Evolutionary conservation across 2,797 vertebrate species (phyloP).

Genomic region (Periophthalmus magnuspinnatus): DNA sequence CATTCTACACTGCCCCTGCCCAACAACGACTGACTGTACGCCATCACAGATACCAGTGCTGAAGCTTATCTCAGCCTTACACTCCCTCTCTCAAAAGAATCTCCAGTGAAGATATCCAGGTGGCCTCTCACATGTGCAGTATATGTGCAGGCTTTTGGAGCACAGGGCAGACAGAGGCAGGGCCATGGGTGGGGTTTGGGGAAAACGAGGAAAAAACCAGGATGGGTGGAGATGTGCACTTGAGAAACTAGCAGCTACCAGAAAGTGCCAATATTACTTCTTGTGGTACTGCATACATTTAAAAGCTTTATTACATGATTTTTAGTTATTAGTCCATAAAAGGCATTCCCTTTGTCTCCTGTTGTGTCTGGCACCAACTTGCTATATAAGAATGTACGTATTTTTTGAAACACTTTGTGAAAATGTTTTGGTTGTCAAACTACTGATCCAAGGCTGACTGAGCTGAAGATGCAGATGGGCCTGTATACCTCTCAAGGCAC

Average conservation of each 20-base stretch:
- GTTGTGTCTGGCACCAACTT: not conserved
- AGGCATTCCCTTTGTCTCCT: not conserved
- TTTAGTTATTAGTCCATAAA: not conserved
- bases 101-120: slow-evolving; percentile 49
- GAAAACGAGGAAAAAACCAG: slow-evolving; percentile 42
- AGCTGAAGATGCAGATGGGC: too few relatives aligned
- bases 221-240: slow-evolving; percentile 52
- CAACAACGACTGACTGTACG: slow-evolving; percentile 61
- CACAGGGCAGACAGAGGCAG: slow-evolving; percentile 37
- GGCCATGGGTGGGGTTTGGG: slow-evolving; percentile 58
- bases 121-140: slow-evolving; percentile 12
- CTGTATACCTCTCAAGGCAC: too few relatives aligned
- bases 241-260: slow-evolving; percentile 17
- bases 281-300: not conserved
- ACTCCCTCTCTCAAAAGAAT: slow-evolving; percentile 57
- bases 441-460: too few relatives aligned
- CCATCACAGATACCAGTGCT: slow-evolving; percentile 64
- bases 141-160: slow-evolving; percentile 59
- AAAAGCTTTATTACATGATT: not conserved
- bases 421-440: too few relatives aligned
- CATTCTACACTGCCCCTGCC: slow-evolving; percentile 67
- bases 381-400: not conserved
- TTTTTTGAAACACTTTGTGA: too few relatives aligned
- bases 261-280: slow-evolving; percentile 27
- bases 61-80: slow-evolving; percentile 53